These are phyloP conservation scores for Melieria crassipennis DNA, from an alignment of 2,888 invertebrate species.

Conservation along the genomic window DNA sequence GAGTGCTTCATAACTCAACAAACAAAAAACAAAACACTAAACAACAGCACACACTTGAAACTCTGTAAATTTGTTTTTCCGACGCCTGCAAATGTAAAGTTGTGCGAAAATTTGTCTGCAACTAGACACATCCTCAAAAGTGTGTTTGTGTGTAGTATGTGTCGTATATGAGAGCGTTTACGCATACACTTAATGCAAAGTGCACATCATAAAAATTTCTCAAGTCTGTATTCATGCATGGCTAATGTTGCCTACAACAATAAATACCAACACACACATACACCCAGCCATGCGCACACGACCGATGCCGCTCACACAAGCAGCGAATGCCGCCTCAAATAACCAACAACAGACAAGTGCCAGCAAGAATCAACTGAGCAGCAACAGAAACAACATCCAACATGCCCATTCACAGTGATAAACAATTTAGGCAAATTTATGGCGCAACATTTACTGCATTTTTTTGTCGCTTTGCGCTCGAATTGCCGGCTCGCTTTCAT, in stretches of 20 bases:
- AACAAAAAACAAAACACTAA: neutral
- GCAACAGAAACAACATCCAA: constrained; percentile 5
- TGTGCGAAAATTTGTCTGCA: neutral
- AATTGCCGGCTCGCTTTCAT: constrained; percentile 28
- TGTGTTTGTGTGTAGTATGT: neutral
- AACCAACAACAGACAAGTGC: neutral
- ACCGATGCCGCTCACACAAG: neutral
- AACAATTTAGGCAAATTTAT: constrained; percentile 49
- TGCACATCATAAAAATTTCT: constrained; percentile 37
- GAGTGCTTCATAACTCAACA: constrained; percentile 13
- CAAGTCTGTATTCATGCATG: constrained; percentile 43
- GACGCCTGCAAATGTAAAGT: neutral
- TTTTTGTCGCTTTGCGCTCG: constrained; percentile 17
- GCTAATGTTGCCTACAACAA: constrained; percentile 41
- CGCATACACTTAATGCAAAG: constrained; percentile 27
- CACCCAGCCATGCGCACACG: neutral
- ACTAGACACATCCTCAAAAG: neutral
- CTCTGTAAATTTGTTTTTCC: neutral
- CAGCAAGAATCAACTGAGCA: neutral
- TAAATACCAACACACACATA: constrained; percentile 3
- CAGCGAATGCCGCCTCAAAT: neutral
- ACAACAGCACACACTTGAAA: neutral
- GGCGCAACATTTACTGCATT: constrained; percentile 45
- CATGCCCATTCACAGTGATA: constrained; percentile 38
- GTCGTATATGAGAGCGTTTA: constrained; percentile 21